phyloP scores from a whole-genome alignment of 2,888 invertebrate species.

The Cantharis rufa region DNA sequence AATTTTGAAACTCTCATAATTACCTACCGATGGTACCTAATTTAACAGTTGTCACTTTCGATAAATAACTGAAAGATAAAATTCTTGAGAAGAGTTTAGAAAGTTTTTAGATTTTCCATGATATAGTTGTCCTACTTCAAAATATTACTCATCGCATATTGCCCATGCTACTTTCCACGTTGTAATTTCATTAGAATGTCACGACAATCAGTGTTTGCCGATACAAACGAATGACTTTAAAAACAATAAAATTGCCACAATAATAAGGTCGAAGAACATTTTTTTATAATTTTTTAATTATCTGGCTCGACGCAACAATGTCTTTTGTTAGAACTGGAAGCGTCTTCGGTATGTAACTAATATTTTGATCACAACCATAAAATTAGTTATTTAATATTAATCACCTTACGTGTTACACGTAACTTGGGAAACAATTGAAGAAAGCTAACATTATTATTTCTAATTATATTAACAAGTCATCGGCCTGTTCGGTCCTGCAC shows the following conservation, averaged over 20 bases:
- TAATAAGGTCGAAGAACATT: too few species aligned
- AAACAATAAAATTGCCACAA: conserved; percentile 23
- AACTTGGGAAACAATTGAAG: not conserved
- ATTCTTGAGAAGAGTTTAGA: conserved; percentile 17
- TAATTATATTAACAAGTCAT: not conserved
- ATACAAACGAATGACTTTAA: conserved; percentile 22
- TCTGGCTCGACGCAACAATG: not conserved
- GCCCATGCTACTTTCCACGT: conserved; percentile 33
- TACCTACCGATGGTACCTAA: not conserved
- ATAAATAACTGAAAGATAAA: conserved; percentile 5
- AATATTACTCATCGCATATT: conserved; percentile 15
- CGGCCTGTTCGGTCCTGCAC: not conserved
- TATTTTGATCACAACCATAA: not conserved
- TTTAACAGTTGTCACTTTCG: not conserved
- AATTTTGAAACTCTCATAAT: not conserved
- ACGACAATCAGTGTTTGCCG: conserved; percentile 5
- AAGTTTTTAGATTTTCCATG: conserved; percentile 23
- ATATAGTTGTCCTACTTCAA: conserved; percentile 22
- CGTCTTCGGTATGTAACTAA: not conserved
- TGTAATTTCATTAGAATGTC: conserved; percentile 33
- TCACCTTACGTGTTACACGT: not conserved
- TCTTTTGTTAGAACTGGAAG: not conserved
- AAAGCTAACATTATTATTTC: not conserved
- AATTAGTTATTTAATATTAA: not conserved
- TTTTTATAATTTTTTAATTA: not conserved